Base-by-base conservation (phyloP, 53 echinoderm and acorn worm species). In the Hippasteria phrygiana region DNA sequence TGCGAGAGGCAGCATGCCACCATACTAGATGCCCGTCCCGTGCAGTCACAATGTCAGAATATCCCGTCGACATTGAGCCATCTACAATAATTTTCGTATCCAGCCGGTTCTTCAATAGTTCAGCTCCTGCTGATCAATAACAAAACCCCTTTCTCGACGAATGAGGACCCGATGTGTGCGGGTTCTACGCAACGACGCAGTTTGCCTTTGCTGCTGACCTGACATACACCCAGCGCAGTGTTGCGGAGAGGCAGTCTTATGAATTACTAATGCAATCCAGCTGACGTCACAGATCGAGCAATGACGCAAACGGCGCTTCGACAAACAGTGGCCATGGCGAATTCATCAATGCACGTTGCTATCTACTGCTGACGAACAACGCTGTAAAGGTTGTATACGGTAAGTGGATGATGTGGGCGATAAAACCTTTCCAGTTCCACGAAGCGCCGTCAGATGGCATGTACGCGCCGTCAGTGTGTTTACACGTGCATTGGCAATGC, bases 251-350 rank as follows among this genome's bases (percentile, higher is more conserved):
- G n/a, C 56, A 40, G 79, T 62, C 63, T 64, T 65, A 81, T 81
- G 81, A 81, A 81, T 81, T 40, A 88, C 78, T 89, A 89, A 89
- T 89, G 64, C 50, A 46, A 54, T 76, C 53, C 54, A 37, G 78
- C 70, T 89, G 89, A 89, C 89, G 89, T 89, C 89, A 89, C 89
- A 35, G n/a, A 39, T 64, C 39, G 71, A 78, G 75, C 62, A 79
- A 76, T 88, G 89, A 89, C 89, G 89, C 79, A 89, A 89, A 71
- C 79, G 34, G 62, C 51, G 79, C 41, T 29, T 27, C 26, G 12
- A 45, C 29, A 81, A 40, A 81, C 63, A 39, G 75, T 47, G 81
- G 81, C 81, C 65, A 81, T 45, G 65, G 81, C 34, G 81, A 42
- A 65, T 64, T 81, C 65, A 65, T 43, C 81, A 66, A 41, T 81